phyloP scores from a whole-genome alignment of 2,888 invertebrate species.

The Euphydryas editha region DNA sequence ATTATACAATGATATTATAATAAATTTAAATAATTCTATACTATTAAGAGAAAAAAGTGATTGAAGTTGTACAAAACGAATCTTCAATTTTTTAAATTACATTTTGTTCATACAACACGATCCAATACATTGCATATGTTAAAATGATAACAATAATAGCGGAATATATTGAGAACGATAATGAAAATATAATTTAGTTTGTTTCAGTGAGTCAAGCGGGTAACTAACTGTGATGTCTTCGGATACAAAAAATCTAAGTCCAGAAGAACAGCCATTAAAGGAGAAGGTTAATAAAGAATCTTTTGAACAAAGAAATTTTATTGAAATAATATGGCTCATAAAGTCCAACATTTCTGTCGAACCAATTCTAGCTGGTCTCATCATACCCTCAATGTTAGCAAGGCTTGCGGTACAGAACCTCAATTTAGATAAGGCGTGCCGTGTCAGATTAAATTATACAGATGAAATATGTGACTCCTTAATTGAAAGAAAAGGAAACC shows the following conservation, averaged over 20 bases:
- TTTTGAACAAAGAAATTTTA: slow-evolving; percentile 70
- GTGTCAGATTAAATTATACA: slow-evolving; percentile 62
- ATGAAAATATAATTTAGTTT: slow-evolving; percentile 49
- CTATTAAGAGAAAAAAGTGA: no score
- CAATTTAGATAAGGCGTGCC: slow-evolving; percentile 73
- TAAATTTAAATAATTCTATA: no score
- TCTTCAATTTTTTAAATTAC: no score
- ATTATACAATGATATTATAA: no score
- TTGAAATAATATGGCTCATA: slow-evolving; percentile 80
- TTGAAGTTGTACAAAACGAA: no score
- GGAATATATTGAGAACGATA: slow-evolving; percentile 47
- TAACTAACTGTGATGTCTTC: slow-evolving; percentile 52
- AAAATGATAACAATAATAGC: no score
- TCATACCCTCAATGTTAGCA: slow-evolving; percentile 85
- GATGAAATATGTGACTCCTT: slow-evolving; percentile 68
- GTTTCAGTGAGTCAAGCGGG: slow-evolving; percentile 18
- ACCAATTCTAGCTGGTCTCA: slow-evolving; percentile 87
- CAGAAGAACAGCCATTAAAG: slow-evolving; percentile 63
- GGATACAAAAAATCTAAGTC: slow-evolving; percentile 46
- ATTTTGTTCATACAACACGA: no score
- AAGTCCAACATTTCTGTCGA: slow-evolving; percentile 87
- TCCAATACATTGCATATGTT: no score
- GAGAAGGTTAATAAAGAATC: slow-evolving; percentile 46
- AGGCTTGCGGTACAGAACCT: slow-evolving; percentile 85
- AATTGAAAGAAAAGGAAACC: slow-evolving; percentile 73